Conservation (phyloP, 2,888 invertebrate species). For the Drosophila recens region DNA sequence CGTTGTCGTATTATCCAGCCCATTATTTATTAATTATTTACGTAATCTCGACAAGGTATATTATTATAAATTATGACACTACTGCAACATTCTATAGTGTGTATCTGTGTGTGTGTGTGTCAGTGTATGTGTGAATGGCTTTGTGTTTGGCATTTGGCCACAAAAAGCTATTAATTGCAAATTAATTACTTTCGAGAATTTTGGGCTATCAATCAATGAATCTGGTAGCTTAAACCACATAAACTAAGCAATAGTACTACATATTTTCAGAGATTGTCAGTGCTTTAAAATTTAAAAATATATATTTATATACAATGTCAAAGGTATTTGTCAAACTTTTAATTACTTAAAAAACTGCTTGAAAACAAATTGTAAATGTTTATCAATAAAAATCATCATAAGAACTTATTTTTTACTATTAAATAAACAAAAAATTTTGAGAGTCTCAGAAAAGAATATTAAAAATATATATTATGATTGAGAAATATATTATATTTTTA, state of each 20-base stretch:
- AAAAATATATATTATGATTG: too few relatives aligned
- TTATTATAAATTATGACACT: slow-evolving; percentile 25
- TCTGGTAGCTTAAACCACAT: slow-evolving; percentile 11
- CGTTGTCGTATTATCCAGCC: not conserved
- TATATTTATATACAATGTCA: too few relatives aligned
- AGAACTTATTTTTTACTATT: too few relatives aligned
- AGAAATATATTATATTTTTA: too few relatives aligned
- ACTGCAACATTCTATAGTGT: not conserved
- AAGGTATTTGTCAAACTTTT: too few relatives aligned
- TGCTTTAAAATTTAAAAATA: too few relatives aligned
- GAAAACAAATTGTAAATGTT: too few relatives aligned
- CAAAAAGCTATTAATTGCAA: slow-evolving; percentile 39
- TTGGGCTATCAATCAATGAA: slow-evolving; percentile 35
- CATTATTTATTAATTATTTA: slow-evolving; percentile 51
- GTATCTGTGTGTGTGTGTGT: slow-evolving; percentile 10
- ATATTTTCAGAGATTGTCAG: too few relatives aligned
- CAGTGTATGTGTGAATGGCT: slow-evolving; percentile 6
- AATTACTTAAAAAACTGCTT: too few relatives aligned
- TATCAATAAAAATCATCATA: too few relatives aligned
- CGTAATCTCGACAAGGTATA: slow-evolving; percentile 32
- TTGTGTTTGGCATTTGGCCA: slow-evolving; percentile 31
- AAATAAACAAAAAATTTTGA: too few relatives aligned
- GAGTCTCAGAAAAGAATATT: too few relatives aligned
- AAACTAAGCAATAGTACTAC: not conserved
- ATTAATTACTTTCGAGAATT: slow-evolving; percentile 25